phyloP scores from a whole-genome alignment of 2,797 vertebrate species.

The Pteronotus mesoamericanus region DNA sequence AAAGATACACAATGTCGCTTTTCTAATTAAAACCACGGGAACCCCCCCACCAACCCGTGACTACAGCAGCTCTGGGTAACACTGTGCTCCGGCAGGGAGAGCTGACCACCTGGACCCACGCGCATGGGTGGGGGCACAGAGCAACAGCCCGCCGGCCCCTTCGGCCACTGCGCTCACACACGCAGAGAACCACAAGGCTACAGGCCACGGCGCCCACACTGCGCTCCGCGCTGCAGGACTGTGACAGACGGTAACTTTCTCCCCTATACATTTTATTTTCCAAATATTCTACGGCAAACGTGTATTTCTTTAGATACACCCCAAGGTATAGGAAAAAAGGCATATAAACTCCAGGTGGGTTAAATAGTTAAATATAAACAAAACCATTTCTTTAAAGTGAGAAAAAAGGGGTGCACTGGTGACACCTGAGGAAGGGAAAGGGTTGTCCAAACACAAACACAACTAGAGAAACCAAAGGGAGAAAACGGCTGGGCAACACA shows the following conservation, averaged over 20 bases:
- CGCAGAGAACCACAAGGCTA: neutral
- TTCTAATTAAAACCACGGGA: no score
- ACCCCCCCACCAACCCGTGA: no score
- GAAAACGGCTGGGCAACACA: neutral
- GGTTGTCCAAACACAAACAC: neutral
- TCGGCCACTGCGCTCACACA: neutral
- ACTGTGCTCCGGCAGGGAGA: no score
- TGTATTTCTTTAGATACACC: neutral
- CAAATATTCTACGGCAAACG: neutral
- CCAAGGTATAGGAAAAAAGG: neutral
- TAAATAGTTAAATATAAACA: neutral
- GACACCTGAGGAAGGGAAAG: neutral
- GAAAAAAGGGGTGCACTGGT: neutral
- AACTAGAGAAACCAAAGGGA: neutral
- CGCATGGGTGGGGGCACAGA: neutral
- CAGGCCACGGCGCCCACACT: neutral
- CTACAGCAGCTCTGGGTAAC: no score
- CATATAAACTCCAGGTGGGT: no score
- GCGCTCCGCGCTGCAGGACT: neutral
- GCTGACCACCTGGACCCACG: no score
- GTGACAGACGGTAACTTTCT: neutral
- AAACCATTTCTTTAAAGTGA: neutral
- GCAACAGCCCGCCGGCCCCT: neutral
- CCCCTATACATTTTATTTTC: neutral
- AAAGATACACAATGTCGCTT: no score